Evolutionary conservation across 2,797 vertebrate genomes (phyloP).

Genomic region (Rhyacichthys aspro): DNA sequence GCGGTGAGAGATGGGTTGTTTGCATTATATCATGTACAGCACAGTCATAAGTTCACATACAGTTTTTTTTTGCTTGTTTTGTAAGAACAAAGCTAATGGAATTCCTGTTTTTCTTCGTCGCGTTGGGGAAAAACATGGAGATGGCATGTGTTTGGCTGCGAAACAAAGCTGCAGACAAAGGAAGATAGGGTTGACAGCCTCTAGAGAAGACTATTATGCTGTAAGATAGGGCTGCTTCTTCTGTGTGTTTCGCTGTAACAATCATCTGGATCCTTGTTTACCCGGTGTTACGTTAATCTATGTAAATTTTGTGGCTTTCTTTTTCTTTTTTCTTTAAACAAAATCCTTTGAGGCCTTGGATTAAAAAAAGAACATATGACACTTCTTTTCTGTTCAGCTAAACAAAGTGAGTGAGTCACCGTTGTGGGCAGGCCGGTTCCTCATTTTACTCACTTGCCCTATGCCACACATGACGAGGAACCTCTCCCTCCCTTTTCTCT

Average conservation of each 20-base stretch:
- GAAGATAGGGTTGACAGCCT: slow-evolving; percentile 72
- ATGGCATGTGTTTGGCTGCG: slow-evolving; percentile 63
- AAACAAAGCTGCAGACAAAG: slow-evolving; percentile 76
- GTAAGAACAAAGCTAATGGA: slow-evolving; percentile 62
- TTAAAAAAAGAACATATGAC: neutral
- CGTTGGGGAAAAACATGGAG: slow-evolving; percentile 50
- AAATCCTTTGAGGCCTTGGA: slow-evolving; percentile 4
- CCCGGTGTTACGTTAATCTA: neutral
- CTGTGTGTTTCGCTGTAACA: slow-evolving; percentile 28
- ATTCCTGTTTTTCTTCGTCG: slow-evolving; percentile 55
- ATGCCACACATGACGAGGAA: slow-evolving; percentile 25
- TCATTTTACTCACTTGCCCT: slow-evolving; percentile 39
- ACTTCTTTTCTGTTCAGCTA: slow-evolving; percentile 24
- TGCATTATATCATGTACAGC: slow-evolving; percentile 39
- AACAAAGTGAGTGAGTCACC: slow-evolving; percentile 53
- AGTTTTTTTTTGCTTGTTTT: slow-evolving; percentile 29
- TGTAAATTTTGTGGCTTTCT: slow-evolving; percentile 10
- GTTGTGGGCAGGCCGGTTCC: slow-evolving; percentile 30
- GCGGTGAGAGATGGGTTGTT: slow-evolving; percentile 20
- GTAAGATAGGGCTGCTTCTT: slow-evolving; percentile 43
- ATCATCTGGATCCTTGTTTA: slow-evolving; percentile 11
- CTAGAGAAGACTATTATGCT: slow-evolving; percentile 61
- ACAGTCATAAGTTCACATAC: slow-evolving; percentile 47
- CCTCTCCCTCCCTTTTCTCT: neutral
- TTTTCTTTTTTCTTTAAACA: too few relatives aligned